phyloP scores from a whole-genome alignment of 2,113 vertebrate species.

The Heterocephalus glaber region DNA sequence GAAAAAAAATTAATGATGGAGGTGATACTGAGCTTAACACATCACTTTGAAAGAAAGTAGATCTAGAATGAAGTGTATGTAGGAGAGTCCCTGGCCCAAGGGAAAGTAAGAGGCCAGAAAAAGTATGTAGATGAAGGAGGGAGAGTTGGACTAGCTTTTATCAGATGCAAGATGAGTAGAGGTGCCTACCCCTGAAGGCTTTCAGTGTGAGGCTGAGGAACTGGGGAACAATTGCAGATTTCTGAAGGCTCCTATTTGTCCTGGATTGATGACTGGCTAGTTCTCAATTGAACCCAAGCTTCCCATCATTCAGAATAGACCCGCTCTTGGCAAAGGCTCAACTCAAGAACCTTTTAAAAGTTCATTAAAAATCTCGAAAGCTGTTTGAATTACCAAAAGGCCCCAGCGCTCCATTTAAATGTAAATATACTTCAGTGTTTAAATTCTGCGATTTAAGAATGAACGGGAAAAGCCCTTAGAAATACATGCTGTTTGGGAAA shows the following conservation, averaged over 20 bases:
- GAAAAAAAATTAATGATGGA: neutral
- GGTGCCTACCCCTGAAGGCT: neutral
- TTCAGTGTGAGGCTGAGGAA: neutral
- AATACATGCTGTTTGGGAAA: neutral
- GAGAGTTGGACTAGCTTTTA: too few species aligned
- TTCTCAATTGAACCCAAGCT: slow-evolving; percentile 32
- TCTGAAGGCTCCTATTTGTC: neutral
- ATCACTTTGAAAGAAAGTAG: neutral
- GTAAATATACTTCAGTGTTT: slow-evolving; percentile 63
- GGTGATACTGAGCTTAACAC: neutral
- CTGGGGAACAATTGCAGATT: neutral
- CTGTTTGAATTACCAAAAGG: slow-evolving; percentile 63
- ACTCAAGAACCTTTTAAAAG: slow-evolving; percentile 57
- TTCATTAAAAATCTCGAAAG: slow-evolving; percentile 67
- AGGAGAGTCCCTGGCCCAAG: neutral
- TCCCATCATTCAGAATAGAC: slow-evolving; percentile 43
- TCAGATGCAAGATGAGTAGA: neutral
- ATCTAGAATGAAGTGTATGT: neutral
- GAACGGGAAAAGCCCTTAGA: slow-evolving; percentile 12
- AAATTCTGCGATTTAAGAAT: slow-evolving; percentile 59
- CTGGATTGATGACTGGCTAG: neutral
- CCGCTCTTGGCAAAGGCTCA: slow-evolving; percentile 26
- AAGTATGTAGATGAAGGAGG: neutral
- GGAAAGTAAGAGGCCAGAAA: neutral
- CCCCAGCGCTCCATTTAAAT: slow-evolving; percentile 60